Base-by-base conservation (phyloP, 2,797 vertebrate species). In the Holocentrus rufus region DNA sequence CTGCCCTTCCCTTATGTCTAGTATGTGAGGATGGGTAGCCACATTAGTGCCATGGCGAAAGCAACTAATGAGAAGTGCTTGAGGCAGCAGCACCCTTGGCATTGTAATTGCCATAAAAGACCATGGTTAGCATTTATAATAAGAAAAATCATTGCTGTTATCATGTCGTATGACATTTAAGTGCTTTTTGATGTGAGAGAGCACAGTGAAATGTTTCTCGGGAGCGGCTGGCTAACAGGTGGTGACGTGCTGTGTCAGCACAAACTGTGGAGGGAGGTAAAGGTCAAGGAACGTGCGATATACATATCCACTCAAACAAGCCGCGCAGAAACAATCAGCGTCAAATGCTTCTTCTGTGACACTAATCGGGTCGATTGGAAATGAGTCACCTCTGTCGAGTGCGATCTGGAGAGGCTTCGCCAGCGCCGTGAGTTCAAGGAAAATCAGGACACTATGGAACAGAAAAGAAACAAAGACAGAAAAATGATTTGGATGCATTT, bases 311-410 rank as follows among this genome's bases (percentile, higher is more conserved):
- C 27, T 81, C 65, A 79, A 49, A 79, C 9, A 74, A 70, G 17
- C 52, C 57, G 34, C 27, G 36, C 31, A 55, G 69, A 75, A 62
- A 63, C 9, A 2, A 64, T 71, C 69, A 31, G 47, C 5, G 13
- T 68, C 76, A 77, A 79, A 66, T 4, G 27, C 46, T 42, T 67
- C 62, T 65, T 69, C 56, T 60, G 53, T 67, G 67, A 73, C 8
- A 49, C 49, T 80, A 79, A 85, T 74, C 18, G 18, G n/a, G 23
- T 31, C 65, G 79, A 86, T 78, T 86, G 73, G 77, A 88, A 80
- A 76, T 72, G 74, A 87, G 66, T 85, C 84, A 78, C 67, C 65
- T 79, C 66, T 85, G 76, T 84, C 18, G 11, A 63, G 42, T 15
- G 10, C 47, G 54, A 25, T 76, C 59, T 22, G 4, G n/a, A 58